Percentiles rank a stretch among this genome's conserved stretches.
These are phyloP conservation scores for Petrocephalus zakoni DNA, from an alignment of 2,113 vertebrate species.

Conservation along the genomic window DNA sequence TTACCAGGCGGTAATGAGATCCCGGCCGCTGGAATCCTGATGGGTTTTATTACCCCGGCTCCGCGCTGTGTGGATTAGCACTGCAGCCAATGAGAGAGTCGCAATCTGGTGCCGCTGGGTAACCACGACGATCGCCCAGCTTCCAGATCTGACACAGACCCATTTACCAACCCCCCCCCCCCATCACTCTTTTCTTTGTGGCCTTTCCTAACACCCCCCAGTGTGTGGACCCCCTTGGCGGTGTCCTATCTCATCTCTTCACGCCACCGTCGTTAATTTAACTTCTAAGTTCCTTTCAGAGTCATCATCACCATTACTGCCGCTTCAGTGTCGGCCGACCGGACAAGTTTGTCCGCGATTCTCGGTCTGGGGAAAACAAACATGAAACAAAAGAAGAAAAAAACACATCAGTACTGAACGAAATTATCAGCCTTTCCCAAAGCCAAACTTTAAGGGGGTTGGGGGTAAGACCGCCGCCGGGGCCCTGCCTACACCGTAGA, in stretches of 20 bases:
- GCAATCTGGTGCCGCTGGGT: constrained; percentile 37
- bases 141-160: constrained; percentile 43
- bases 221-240: constrained; percentile 12
- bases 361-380: not conserved
- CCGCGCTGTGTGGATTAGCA: constrained; percentile 49
- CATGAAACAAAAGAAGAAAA: not conserved
- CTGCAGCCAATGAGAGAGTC: constrained; percentile 47
- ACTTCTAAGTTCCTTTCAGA: constrained; percentile 20
- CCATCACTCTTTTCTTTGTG: constrained; percentile 28
- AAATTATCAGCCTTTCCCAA: not conserved
- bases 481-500: not conserved
- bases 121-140: constrained; percentile 37
- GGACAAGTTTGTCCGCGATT: not conserved
- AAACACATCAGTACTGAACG: not conserved
- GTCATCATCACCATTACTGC: not conserved
- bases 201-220: constrained; percentile 30
- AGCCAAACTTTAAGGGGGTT: not conserved
- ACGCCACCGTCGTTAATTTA: constrained; percentile 6
- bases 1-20: constrained; percentile 35
- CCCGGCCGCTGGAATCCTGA: constrained; percentile 39
- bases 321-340: not conserved
- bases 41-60: constrained; percentile 44
- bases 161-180: constrained; percentile 29
- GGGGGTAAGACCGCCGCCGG: not conserved
- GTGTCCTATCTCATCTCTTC: constrained; percentile 14